phyloP scores from a whole-genome alignment of 2,888 invertebrate species.

The Trypoxylon attenuatum region DNA sequence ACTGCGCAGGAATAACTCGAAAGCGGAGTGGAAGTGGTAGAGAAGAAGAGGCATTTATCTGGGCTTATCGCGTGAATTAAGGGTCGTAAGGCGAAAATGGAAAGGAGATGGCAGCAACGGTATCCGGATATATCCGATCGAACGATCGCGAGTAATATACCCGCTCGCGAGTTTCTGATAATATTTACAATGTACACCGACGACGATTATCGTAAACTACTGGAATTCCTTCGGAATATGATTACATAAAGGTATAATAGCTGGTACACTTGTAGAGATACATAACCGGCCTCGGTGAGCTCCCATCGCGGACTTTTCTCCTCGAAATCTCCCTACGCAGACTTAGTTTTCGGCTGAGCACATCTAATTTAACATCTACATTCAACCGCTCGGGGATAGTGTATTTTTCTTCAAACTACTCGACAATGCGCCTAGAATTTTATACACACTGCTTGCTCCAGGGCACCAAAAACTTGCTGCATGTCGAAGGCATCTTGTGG shows the following conservation, averaged over 20 bases:
- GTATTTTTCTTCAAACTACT: constrained; percentile 15
- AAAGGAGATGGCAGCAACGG: constrained; percentile 34
- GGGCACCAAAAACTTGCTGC: constrained; percentile 68
- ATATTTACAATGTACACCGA: constrained; percentile 56
- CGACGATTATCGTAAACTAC: constrained; percentile 45
- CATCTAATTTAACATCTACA: constrained; percentile 19
- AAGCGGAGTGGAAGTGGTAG: not conserved
- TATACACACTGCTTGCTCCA: constrained; percentile 45
- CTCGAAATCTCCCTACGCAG: constrained; percentile 6
- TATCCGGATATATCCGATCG: constrained; percentile 10
- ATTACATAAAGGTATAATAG: constrained; percentile 41
- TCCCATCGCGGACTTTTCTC: not conserved
- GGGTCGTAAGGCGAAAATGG: constrained; percentile 9
- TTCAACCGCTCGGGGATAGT: constrained; percentile 26
- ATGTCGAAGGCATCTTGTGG: constrained; percentile 72
- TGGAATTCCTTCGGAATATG: constrained; percentile 41
- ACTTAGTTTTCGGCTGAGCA: constrained; percentile 32
- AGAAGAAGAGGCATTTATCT: no score
- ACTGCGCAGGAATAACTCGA: not conserved
- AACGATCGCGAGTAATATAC: constrained; percentile 13
- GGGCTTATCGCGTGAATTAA: not conserved
- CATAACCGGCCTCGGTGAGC: constrained; percentile 26
- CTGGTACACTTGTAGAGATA: constrained; percentile 27
- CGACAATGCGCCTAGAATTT: constrained; percentile 9
- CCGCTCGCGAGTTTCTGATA: constrained; percentile 20